These are phyloP conservation scores for Ailuropoda melanoleuca DNA, from an alignment of 2,113 vertebrate genomes.

Conservation along the genomic window DNA sequence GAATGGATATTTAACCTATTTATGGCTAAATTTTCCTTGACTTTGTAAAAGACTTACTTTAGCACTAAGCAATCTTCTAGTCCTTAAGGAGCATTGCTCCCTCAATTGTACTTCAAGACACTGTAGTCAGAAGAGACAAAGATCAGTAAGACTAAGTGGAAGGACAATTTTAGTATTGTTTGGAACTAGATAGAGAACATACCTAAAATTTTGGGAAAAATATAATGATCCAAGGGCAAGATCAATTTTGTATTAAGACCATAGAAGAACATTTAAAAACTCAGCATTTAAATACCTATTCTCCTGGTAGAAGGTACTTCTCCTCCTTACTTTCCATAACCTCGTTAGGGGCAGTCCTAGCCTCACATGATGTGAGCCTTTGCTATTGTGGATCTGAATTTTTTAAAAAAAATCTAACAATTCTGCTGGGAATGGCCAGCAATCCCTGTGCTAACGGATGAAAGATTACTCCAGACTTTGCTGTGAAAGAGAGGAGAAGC, in stretches of 20 bases:
- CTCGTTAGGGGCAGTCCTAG: not conserved
- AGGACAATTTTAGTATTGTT: not conserved
- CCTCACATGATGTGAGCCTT: not conserved
- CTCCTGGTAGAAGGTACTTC: not conserved
- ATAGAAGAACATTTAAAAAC: not conserved
- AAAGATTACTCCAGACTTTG: no score
- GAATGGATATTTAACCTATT: not conserved
- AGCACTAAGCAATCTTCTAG: not conserved
- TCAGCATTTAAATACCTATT: not conserved
- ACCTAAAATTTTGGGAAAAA: not conserved
- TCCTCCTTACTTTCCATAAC: not conserved
- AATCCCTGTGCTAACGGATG: no score
- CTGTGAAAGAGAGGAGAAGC: no score
- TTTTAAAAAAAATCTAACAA: not conserved
- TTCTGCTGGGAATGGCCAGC: not conserved
- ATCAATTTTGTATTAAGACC: not conserved
- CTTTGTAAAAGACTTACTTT: constrained; percentile 5
- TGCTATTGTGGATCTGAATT: not conserved
- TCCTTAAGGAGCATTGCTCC: not conserved
- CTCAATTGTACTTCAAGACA: not conserved
- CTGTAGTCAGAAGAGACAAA: not conserved
- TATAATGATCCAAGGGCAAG: not conserved
- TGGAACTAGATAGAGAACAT: not conserved
- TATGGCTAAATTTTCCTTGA: not conserved
- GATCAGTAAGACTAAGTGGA: not conserved